Conservation (phyloP, 2,113 vertebrate species). For the Trochalopteron elliotii region DNA sequence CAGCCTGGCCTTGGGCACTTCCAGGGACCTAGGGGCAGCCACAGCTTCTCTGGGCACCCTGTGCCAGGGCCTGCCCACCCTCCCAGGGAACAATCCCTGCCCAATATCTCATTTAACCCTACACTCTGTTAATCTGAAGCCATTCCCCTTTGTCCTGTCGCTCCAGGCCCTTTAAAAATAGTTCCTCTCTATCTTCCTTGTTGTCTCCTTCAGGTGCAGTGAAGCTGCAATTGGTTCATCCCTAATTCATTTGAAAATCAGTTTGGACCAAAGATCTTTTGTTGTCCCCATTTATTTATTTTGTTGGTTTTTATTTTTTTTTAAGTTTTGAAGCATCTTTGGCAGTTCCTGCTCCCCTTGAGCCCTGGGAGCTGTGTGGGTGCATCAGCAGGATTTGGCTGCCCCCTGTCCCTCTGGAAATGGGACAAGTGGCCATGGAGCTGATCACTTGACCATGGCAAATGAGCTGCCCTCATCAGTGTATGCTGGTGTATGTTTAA, state of each 20-base stretch:
- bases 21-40: not conserved
- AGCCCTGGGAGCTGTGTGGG: not conserved
- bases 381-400: not conserved
- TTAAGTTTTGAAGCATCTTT: not conserved
- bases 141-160: not conserved
- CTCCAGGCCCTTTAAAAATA: not conserved
- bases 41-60: not conserved
- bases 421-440: not conserved
- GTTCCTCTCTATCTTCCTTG: not conserved
- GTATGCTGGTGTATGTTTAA: conserved; percentile 41
- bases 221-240: not conserved
- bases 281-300: not conserved
- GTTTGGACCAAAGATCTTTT: not conserved
- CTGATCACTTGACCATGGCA: not conserved
- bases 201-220: not conserved
- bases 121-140: not conserved
- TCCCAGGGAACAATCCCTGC: fast-evolving
- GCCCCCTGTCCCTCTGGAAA: not conserved
- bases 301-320: not conserved
- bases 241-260: not conserved
- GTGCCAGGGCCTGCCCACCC: not conserved
- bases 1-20: fast-evolving
- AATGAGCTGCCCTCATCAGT: conserved; percentile 11
- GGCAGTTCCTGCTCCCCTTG: not conserved
- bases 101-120: not conserved